A percentile compares a stretch with the other conserved stretches of the same genome.
Evolutionary conservation across 2,113 vertebrate genomes (phyloP).

Genomic region (Phoenicopterus ruber): DNA sequence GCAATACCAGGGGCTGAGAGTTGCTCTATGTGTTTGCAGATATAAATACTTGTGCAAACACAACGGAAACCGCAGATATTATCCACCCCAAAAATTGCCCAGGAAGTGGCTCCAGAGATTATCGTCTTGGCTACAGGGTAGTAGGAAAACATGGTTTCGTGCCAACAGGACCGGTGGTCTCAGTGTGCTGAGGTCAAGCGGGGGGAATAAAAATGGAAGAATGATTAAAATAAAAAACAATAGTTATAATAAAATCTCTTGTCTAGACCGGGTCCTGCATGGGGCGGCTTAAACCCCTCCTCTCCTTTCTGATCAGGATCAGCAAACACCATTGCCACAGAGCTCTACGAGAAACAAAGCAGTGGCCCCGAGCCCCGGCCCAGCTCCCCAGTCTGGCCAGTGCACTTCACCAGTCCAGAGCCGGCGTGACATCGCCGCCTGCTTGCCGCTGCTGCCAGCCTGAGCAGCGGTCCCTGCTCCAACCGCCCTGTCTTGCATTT

Average conservation of each 20-base stretch:
- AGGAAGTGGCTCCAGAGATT: not conserved
- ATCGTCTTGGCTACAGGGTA: not conserved
- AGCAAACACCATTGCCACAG: not conserved
- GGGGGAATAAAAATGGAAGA: not conserved
- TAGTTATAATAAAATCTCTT: not conserved
- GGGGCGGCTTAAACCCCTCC: not conserved
- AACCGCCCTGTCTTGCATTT: rapidly evolving
- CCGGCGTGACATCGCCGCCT: not conserved
- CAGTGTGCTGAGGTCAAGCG: not conserved
- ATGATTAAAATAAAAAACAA: not conserved
- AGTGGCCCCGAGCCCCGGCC: not conserved
- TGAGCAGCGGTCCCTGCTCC: rapidly evolving
- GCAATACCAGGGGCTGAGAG: not conserved
- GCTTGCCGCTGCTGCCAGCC: not conserved
- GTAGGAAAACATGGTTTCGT: not conserved
- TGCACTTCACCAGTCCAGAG: not conserved
- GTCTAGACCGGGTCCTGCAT: not conserved
- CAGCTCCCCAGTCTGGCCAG: not conserved
- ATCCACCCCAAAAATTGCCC: not conserved
- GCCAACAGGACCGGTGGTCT: not conserved
- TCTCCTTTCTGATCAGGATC: not conserved
- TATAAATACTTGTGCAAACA: not conserved
- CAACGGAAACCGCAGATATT: not conserved
- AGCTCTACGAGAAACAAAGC: not conserved
- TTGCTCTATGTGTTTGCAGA: not conserved